Base-by-base conservation (phyloP, 2,113 vertebrate genomes). In the Poicephalus gulielmi region DNA sequence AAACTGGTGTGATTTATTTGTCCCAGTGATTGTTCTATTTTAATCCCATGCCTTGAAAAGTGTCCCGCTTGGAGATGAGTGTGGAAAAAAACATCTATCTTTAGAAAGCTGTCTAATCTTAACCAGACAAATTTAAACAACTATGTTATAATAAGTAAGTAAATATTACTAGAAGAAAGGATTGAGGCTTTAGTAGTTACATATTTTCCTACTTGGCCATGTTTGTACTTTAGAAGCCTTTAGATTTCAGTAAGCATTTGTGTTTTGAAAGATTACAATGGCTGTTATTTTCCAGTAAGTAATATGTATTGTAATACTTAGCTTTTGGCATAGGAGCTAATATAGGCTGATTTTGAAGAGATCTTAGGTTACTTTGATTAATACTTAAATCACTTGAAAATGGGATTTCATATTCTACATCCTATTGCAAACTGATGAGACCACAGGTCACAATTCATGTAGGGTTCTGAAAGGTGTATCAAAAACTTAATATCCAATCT, bases 71-170 rank as follows among this genome's bases (percentile, higher is more conserved):
- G 94, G 93, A 94, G 22, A 71, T 60, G 50, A 76, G 33, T 28
- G 23, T 95, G 89, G 91, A 95, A 97, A 95, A 96, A 96, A 82
- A 37, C 15, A 70, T 84, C 90, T 94, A 68, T 92, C 47, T 96
- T 96, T 94, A 95, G 94, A 91, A 92, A 89, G 39, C 73, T 60
- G 37, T 67, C 83, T 96, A 81, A 95, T 91, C 47, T 95, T 86
- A 91, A 83, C 80, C 60, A 94, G 74, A 81, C 66, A 82, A 86
- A 78, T 75, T 57, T 86, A 52, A 97, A 83, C 37, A 44, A 19
- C 41, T 67, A 4, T 75, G 52, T 84, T 89, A 47, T 49, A 79
- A 62, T 10, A 86, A 79, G n/a, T 35, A 74, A 81, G 39, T 60
- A 27, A 84, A 15, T 88, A 49, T 50, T 9, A 49, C 67, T 43